Evolutionary conservation across 2,797 vertebrate species (phyloP), one percentile per base, ranked within the genome.

Genomic region (Fundulus diaphanus): DNA sequence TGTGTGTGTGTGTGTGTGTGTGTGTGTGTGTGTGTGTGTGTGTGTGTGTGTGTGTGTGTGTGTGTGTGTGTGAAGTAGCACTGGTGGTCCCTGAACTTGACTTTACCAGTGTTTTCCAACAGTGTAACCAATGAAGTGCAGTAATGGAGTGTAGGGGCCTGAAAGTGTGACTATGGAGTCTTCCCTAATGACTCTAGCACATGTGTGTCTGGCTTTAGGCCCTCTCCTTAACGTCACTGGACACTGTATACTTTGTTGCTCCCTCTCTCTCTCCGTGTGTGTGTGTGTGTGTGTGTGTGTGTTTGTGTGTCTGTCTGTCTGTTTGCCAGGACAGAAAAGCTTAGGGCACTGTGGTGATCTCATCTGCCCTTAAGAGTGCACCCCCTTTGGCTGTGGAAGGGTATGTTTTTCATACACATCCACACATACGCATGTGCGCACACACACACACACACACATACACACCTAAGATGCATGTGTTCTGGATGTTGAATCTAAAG

Each of bases 171-270:
- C 90, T 90, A 86, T 89, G 90, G 92, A 90, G 86, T 90, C 88
- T 80, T 87, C 88, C 85, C 87, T 93, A 93, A 94, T 92, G 93
- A 92, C 90, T 93, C 84, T 77, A 91, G 84, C 93, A 94, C 90
- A 93, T 93, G 92, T 92, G 91, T 82, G 86, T 93, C 90, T 93
- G 92, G 90, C 90, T 90, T 78, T 85, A 86, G 86, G 90, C 87
- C 87, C 85, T 90, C 85, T 90, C 90, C 89, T 92, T 92, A 92
- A 89, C 90, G 87, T 93, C 92, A 93, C 90, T 90, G 92, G 90
- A 93, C 90, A 93, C 92, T 91, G 90, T 90, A 90, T 82, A 88
- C 89, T 84, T 73, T 75, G 65, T 80, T 61, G 54, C 59, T 79
- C n/a, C n/a, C n/a, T n/a, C n/a, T n/a, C n/a, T n/a, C n/a, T n/a